Conservation (phyloP, 2,888 invertebrate genomes). For the Scaptomyza parva region DNA sequence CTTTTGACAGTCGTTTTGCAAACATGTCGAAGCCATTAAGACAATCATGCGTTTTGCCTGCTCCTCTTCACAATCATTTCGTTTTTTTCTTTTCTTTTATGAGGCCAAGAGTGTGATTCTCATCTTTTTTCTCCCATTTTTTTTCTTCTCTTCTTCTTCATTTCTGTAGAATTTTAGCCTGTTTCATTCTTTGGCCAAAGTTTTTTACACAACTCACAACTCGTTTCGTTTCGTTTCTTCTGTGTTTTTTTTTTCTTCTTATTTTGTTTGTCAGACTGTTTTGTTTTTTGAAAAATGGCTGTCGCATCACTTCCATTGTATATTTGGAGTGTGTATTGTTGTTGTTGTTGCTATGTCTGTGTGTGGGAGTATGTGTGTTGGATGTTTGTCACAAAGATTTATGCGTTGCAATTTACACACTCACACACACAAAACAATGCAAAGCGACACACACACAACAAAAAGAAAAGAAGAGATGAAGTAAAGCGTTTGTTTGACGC, state of each 20-base stretch:
- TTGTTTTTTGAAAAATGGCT: constrained; percentile 80
- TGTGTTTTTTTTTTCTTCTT: constrained; percentile 32
- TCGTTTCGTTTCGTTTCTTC: constrained; percentile 25
- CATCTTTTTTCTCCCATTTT: constrained; percentile 20
- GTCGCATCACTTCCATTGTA: constrained; percentile 79
- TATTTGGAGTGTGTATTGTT: constrained; percentile 61
- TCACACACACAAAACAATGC: constrained; percentile 22
- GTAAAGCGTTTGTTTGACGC: constrained; percentile 70
- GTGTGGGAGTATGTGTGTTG: constrained; percentile 33
- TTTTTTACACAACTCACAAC: constrained; percentile 19
- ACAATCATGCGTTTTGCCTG: constrained; percentile 74
- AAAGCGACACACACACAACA: constrained; percentile 6
- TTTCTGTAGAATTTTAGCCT: constrained; percentile 46
- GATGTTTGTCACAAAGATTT: constrained; percentile 78
- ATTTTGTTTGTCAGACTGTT: constrained; percentile 65
- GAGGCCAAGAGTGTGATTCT: constrained; percentile 5
- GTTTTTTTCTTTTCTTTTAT: constrained; percentile 11
- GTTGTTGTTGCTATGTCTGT: constrained; percentile 29
- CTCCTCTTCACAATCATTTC: constrained; percentile 16
- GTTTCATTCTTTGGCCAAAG: constrained; percentile 19
- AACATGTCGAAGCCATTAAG: constrained; percentile 81
- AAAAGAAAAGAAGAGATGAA: constrained; percentile 37
- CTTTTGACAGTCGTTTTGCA: constrained; percentile 81
- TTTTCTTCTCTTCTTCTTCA: constrained; percentile 21
- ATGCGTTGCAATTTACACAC: constrained; percentile 78